These are phyloP conservation scores for Alloplasta piceator DNA, from an alignment of 2,888 invertebrate species.

Conservation along the genomic window DNA sequence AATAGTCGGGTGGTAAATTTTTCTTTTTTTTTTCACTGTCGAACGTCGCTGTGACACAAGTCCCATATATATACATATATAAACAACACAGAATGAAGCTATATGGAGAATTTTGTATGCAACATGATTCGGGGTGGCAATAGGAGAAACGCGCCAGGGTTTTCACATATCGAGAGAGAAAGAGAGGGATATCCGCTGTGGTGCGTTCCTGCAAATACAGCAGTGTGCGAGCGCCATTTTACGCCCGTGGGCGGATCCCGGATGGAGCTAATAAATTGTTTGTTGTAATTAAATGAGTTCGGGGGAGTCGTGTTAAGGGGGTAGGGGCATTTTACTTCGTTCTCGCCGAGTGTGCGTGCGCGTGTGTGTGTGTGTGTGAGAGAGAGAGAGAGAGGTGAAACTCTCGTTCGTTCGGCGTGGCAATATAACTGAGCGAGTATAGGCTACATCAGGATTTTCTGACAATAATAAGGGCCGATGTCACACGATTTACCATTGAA, in stretches of 20 bases:
- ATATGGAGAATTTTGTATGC: not conserved
- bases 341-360: constrained; percentile 19
- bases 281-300: constrained; percentile 83
- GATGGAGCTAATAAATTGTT: constrained; percentile 83
- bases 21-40: constrained; percentile 12
- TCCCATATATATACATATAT: not conserved
- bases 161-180: constrained; percentile 10
- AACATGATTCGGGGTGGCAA: constrained; percentile 28
- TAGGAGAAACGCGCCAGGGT: constrained; percentile 47
- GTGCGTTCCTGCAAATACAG: constrained; percentile 43
- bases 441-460: not conserved
- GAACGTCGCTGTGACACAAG: constrained; percentile 36
- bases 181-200: constrained; percentile 1
- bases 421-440: constrained; percentile 63
- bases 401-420: constrained; percentile 60
- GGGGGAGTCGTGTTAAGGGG: constrained; percentile 81
- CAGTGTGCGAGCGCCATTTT: constrained; percentile 74
- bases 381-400: constrained; percentile 39
- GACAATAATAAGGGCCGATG: no score
- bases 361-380: no score
- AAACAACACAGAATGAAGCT: not conserved
- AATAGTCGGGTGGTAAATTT: constrained; percentile 56
- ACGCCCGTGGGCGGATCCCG: constrained; percentile 78
- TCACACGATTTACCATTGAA: no score
- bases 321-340: constrained; percentile 60